Evolutionary conservation across 2,888 invertebrate genomes (phyloP), one percentile per base, ranked within the genome.

Genomic region (Hirtodrosophila duncani): DNA sequence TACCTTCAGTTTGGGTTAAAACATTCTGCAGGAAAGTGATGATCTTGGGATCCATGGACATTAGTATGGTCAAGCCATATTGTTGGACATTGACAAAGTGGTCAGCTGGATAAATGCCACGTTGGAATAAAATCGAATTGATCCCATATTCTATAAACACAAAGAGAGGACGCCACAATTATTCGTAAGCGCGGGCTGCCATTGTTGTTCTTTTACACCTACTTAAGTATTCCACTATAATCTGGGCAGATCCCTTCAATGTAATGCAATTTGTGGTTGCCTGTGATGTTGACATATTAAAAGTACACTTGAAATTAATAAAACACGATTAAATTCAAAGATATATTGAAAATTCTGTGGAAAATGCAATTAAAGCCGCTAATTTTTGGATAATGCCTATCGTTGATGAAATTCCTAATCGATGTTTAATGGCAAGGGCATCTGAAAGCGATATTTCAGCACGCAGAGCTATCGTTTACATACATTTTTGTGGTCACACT

Each of bases 141-240:
- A 99, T 94, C 2, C 98, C 98, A 88, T 93, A 99, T 85, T 95
- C 98, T 98, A 88, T 21, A 90, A 90, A 60, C n/a, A n/a, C n/a
- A n/a, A n/a, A n/a, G n/a, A 6, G 8, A 10, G 18, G 77, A 68
- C 78, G 80, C 78, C 80, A 55, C n/a, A 24, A n/a, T n/a, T n/a
- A n/a, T n/a, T n/a, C n/a, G n/a, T 13, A 10, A 13, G 49, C 42
- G 51, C 41, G 36, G 27, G 38, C 24, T 20, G 7, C 14, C 31
- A 3, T n/a, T 23, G 0, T 34, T 27, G 7, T 23, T 18, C 8
- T 21, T 8, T n/a, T n/a, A n/a, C 45, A 75, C 83, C 81, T 90
- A 98, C 98, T 93, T 82, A 99, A 90, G 88, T 98, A 99, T 88
- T 99, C 96, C 56, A 94, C 93, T 16, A 99, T 93, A 48, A 98